phyloP scores from a whole-genome alignment of 2,888 invertebrate species.

The Cecidostiba fungosa region DNA sequence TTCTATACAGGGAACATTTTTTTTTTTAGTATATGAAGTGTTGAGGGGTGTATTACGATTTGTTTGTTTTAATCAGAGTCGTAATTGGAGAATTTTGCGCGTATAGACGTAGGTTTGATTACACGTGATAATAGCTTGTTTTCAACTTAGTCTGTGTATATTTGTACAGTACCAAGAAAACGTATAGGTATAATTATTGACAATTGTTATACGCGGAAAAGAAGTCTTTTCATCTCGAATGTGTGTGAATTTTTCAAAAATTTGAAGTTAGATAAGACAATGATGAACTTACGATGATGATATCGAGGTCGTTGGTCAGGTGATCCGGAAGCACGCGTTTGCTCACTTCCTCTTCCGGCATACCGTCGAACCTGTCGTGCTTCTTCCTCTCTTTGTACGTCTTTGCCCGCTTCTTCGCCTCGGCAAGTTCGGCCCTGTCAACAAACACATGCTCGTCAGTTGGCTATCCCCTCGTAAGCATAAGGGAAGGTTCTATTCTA shows the following conservation, averaged over 20 bases:
- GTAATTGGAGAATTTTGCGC: too few relatives aligned
- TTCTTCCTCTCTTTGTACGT: conserved; percentile 92
- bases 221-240: too few relatives aligned
- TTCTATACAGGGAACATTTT: background rate
- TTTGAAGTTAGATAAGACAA: background rate
- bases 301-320: conserved; percentile 95
- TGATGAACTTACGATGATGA: conserved; percentile 95
- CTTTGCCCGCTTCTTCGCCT: conserved; percentile 79
- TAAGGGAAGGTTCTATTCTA: background rate
- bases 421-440: conserved; percentile 79
- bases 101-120: too few relatives aligned
- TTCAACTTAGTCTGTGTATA: too few relatives aligned
- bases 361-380: conserved; percentile 96
- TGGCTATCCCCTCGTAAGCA: background rate
- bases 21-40: background rate
- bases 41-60: too few relatives aligned
- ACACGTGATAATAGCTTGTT: too few relatives aligned
- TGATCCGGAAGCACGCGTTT: conserved; percentile 97
- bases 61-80: too few relatives aligned
- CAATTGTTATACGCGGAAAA: background rate
- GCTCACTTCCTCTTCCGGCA: conserved; percentile 98
- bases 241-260: background rate
- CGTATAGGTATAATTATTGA: background rate
- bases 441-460: conserved; percentile 36
- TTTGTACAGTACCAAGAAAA: too few relatives aligned